phyloP scores from a whole-genome alignment of 2,888 invertebrate genomes.

The Drosophila falleni region DNA sequence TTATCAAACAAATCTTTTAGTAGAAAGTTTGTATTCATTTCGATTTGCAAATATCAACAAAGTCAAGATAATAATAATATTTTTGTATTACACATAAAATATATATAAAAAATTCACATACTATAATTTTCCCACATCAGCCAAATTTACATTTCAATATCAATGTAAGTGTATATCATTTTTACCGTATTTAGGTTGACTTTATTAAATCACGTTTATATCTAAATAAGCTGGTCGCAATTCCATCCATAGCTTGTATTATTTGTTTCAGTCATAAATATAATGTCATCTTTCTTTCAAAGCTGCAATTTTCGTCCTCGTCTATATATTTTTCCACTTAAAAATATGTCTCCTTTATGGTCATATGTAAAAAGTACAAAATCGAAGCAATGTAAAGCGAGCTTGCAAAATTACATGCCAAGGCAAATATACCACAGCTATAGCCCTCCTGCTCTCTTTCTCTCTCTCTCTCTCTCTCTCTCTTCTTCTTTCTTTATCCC shows the following conservation, averaged over 20 bases:
- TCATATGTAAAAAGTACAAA: background rate
- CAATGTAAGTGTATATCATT: background rate
- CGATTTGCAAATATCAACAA: no score
- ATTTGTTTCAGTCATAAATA: background rate
- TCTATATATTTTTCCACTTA: slow-evolving; percentile 1
- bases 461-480: background rate
- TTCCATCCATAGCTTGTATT: background rate
- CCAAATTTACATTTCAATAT: background rate
- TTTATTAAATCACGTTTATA: background rate
- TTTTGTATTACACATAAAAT: no score
- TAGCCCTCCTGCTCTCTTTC: background rate
- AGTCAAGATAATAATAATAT: no score
- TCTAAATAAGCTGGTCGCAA: background rate
- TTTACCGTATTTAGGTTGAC: background rate
- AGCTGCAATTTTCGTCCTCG: slow-evolving; percentile 8
- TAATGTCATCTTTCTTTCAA: slow-evolving; percentile 3
- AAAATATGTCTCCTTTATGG: slow-evolving; percentile 8
- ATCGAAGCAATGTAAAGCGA: slow-evolving; percentile 7
- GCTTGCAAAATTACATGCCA: slow-evolving; percentile 25
- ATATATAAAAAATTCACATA: no score
- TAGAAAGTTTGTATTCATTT: no score
- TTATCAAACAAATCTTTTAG: no score
- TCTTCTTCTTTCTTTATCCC: background rate
- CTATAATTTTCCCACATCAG: background rate
- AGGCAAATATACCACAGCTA: slow-evolving; percentile 36